Base-by-base conservation (phyloP, 1,140 invertebrate genomes). In the Sycobia sp. region DNA sequence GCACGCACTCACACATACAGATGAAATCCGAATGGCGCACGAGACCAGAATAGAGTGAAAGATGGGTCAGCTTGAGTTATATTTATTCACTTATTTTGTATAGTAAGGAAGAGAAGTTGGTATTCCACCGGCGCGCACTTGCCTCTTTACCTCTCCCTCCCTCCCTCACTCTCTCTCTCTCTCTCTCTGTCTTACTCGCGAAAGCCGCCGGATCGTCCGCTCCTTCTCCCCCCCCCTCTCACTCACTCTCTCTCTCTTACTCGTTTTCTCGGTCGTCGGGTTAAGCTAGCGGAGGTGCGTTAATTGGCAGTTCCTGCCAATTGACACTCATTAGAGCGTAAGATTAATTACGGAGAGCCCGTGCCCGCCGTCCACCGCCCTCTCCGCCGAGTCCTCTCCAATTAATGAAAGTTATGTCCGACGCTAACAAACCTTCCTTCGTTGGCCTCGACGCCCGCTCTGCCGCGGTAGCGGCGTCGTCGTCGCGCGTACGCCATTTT, bases 391-490 rank as follows among this genome's bases (percentile, higher is more conserved):
- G 70, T 71, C 51, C 73, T 77, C 73, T 76, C 72, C 73, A 77
- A 76, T 77, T 77, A 77, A 77, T 75, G 73, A 77, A 77, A 77
- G 74, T 76, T 76, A 77, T 76, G 76, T 74, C 71, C 71, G 67
- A 72, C 72, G 71, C 69, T 76, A 76, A 76, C 73, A 74, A 77
- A 77, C 76, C 74, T 61, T 53, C 65, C 65, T 65, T 61, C 66
- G 54, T 49, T 67, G 62, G 65, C 57, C 59, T 60, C 66, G 27
- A 62, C 66, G 62, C 66, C 63, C 57, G 63, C 69, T n/a, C n/a
- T n/a, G 65, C 65, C 55, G 66, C 69, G 67, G 67, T 70, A 55
- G 10, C 53, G 41, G 23, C 34, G 29, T 25, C 14, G 20, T 13
- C 46, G 23, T 32, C 55, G 22, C 23, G 11, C 16, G 11, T n/a